Conservation (phyloP, 2,113 vertebrate species). For the Cavia porcellus region DNA sequence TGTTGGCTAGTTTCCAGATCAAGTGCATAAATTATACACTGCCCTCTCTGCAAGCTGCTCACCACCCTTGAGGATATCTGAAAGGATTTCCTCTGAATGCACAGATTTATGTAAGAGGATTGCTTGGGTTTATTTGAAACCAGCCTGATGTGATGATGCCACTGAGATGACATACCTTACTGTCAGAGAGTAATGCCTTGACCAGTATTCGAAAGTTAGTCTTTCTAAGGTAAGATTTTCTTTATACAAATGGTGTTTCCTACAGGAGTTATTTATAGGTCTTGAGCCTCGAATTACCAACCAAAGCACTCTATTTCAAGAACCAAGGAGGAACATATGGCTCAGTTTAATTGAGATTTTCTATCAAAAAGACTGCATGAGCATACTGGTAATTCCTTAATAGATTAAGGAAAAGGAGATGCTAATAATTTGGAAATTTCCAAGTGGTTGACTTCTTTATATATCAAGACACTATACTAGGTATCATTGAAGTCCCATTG, state of each 20-base stretch:
- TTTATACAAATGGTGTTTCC: slow-evolving; percentile 55
- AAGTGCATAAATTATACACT: slow-evolving; percentile 80
- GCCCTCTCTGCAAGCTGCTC: slow-evolving; percentile 80
- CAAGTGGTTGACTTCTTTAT: neutral
- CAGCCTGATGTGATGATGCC: slow-evolving; percentile 28
- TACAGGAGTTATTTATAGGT: slow-evolving; percentile 74
- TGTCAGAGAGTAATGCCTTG: slow-evolving; percentile 74
- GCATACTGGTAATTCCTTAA: slow-evolving; percentile 40
- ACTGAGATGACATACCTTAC: slow-evolving; percentile 4
- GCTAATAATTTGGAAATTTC: slow-evolving; percentile 32
- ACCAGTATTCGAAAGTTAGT: slow-evolving; percentile 75
- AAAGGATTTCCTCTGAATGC: slow-evolving; percentile 59
- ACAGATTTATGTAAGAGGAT: slow-evolving; percentile 31
- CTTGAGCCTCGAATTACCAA: slow-evolving; percentile 60
- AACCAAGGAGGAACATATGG: slow-evolving; percentile 70
- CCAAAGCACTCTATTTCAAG: slow-evolving; percentile 69
- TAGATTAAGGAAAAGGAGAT: slow-evolving; percentile 33
- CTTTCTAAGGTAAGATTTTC: slow-evolving; percentile 63
- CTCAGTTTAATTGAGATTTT: slow-evolving; percentile 52
- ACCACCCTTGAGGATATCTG: slow-evolving; percentile 57
- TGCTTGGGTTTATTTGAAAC: neutral
- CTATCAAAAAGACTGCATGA: slow-evolving; percentile 58
- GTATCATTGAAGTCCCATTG: neutral
- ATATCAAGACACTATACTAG: neutral
- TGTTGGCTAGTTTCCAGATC: slow-evolving; percentile 80